Base-by-base conservation (phyloP, 2,888 invertebrate species). In the Nudaria mundana region DNA sequence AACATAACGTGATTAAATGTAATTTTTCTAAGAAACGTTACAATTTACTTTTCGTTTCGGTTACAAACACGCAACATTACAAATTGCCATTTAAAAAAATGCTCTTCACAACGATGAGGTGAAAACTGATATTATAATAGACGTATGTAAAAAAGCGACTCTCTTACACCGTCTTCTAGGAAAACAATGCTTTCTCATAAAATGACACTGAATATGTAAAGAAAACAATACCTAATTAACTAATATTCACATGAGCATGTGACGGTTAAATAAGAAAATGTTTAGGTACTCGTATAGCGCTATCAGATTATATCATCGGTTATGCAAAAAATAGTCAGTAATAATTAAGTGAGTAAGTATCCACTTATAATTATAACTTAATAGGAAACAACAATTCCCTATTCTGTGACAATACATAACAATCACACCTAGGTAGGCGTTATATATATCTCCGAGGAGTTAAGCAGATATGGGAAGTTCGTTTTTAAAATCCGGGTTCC, bases 1-100 rank as follows among this genome's bases (percentile, higher is more conserved):
- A 54, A 48, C 22, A 36, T 56, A 47, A 42, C 50, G 56, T 56
- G 57, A 52, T 41, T 49, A 28, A 39, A 52, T 41, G 40, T 40
- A 42, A 38, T 38, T 32, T 22, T 33, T 30, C 12, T 34, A 28
- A 18, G 18, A 29, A 38, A 29, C 18, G 31, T 32, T 30, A 23
- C 13, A 16, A 37, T 37, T 20, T 30, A 36, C 4, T 22, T 29
- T 31, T 31, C 22, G 11, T 28, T 34, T 26, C 18, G 18, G 16
- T 26, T 16, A 34, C 6, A 7, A 15, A 14, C 23, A 32, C 10
- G 22, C 10, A 6, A 23, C 14, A n/a, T 32, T 7, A 7, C n/a
- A n/a, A n/a, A n/a, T n/a, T n/a, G n/a, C n/a, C n/a, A 20, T 31
- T 31, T 6, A 12, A 13, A 5, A 5, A 22, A 4, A 7, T 8